A percentile compares a stretch with the other conserved stretches of the same genome.
These are phyloP conservation scores for Penaeus indicus DNA, from an alignment of 1,140 invertebrate species.

Conservation along the genomic window DNA sequence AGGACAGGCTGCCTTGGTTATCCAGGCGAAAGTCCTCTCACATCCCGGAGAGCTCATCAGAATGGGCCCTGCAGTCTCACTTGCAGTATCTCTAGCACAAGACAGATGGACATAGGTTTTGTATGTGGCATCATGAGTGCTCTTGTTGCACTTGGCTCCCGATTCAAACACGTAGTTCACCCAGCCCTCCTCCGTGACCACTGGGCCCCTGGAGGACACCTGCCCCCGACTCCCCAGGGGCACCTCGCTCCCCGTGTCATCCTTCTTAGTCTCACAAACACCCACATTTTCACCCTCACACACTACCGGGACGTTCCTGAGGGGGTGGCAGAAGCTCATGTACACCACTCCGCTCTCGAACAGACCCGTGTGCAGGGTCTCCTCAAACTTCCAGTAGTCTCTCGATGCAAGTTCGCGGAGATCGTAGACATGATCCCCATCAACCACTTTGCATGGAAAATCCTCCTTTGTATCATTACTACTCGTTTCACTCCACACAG, in stretches of 20 bases:
- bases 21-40: constrained; percentile 24
- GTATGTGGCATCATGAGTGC: neutral
- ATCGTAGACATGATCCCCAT: constrained; percentile 28
- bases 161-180: neutral
- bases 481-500: too few species aligned
- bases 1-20: constrained; percentile 35
- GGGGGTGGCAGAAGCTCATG: constrained; percentile 31
- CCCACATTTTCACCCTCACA: constrained; percentile 29
- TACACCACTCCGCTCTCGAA: neutral
- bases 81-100: neutral
- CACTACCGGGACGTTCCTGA: constrained; percentile 13
- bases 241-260: neutral
- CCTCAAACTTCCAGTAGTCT: constrained; percentile 9
- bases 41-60: constrained; percentile 20
- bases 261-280: neutral
- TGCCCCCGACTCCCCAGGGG: constrained; percentile 7
- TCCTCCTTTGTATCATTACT: too few species aligned
- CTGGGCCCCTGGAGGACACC: neutral
- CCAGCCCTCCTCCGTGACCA: neutral
- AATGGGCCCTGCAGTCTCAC: constrained; percentile 3
- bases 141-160: neutral
- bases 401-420: neutral
- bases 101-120: constrained; percentile 6
- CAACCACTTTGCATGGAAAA: constrained; percentile 20
- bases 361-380: neutral